phyloP scores from a whole-genome alignment of 2,888 invertebrate species.

The Lithophane semibrunnea region DNA sequence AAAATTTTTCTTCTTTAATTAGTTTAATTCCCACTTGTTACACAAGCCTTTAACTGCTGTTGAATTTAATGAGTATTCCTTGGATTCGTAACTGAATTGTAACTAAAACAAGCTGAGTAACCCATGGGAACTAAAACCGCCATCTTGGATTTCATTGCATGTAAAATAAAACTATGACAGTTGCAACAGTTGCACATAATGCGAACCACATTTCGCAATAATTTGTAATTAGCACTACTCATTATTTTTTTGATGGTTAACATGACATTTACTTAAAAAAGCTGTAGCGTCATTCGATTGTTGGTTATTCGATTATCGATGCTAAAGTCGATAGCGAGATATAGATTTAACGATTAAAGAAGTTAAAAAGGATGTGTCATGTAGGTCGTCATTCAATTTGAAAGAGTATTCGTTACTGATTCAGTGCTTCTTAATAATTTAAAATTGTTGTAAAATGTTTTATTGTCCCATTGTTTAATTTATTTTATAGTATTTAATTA shows the following conservation, averaged over 20 bases:
- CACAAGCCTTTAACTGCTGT: not conserved
- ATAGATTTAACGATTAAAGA: not conserved
- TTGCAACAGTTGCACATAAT: not conserved
- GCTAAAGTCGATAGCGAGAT: not conserved
- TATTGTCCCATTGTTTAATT: not conserved
- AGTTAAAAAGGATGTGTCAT: not conserved
- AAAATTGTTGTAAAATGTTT: not conserved
- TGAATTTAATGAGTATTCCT: not conserved
- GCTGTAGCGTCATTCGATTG: not conserved
- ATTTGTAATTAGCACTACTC: not conserved
- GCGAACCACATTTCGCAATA: not conserved
- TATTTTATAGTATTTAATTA: too few species aligned
- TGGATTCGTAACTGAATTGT: not conserved
- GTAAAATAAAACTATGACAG: conserved; percentile 3
- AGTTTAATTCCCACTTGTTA: not conserved
- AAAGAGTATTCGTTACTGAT: not conserved
- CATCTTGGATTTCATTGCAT: not conserved
- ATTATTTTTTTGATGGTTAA: not conserved
- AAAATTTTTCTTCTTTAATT: not conserved
- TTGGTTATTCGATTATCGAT: conserved; percentile 1
- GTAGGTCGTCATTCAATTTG: too few species aligned
- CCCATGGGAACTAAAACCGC: not conserved
- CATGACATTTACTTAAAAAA: not conserved
- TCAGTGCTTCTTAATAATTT: not conserved
- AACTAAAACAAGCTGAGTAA: not conserved